A percentile compares a stretch with the other conserved stretches of the same genome.
phyloP scores from a whole-genome alignment of 2,113 vertebrate species.

The Cinclus mexicanus region DNA sequence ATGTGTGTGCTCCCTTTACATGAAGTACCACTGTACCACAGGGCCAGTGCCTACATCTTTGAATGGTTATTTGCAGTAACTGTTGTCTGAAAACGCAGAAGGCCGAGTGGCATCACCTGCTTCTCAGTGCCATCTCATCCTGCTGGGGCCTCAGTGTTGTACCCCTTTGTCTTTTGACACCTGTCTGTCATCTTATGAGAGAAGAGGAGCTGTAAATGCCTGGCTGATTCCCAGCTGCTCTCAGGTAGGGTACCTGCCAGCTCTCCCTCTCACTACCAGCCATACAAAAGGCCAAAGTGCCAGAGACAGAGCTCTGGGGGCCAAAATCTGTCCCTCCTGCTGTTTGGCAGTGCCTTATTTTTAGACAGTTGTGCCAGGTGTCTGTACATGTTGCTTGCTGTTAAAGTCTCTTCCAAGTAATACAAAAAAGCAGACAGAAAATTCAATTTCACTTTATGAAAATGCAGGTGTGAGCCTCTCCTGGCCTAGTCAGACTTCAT shows the following conservation, averaged over 20 bases:
- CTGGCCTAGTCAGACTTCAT: neutral
- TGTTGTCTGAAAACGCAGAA: neutral
- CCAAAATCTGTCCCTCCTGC: neutral
- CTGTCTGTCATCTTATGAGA: neutral
- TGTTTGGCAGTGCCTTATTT: neutral
- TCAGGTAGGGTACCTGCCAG: neutral
- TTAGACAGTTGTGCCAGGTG: neutral
- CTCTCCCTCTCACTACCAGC: neutral
- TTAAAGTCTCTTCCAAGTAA: neutral
- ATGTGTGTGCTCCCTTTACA: neutral
- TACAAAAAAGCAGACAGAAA: neutral
- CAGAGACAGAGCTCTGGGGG: neutral
- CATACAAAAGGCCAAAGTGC: rapidly evolving
- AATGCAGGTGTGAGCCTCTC: neutral
- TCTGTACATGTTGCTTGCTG: neutral
- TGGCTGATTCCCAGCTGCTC: rapidly evolving
- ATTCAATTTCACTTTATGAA: neutral
- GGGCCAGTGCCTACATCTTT: neutral
- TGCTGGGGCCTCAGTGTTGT: neutral
- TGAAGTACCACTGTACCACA: neutral
- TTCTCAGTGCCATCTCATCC: neutral
- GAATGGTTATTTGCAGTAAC: neutral
- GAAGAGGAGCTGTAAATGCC: neutral
- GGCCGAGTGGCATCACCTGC: neutral
- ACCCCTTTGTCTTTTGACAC: neutral